These are phyloP conservation scores for Drosophila yakuba DNA, from an alignment of 1,140 invertebrate genomes.

Conservation along the genomic window DNA sequence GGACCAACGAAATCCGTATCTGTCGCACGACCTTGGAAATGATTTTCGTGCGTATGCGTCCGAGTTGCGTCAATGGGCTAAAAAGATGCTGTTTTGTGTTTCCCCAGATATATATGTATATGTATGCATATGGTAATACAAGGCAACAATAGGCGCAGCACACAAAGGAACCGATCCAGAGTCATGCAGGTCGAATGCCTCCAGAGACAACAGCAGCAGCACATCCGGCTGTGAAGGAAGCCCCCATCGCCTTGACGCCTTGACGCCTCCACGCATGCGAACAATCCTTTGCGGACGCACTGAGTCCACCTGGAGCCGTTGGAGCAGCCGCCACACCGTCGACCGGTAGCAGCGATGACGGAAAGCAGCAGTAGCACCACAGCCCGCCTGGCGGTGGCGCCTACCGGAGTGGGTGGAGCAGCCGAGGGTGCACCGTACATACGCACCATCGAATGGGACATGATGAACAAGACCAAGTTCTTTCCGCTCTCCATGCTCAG, in stretches of 20 bases:
- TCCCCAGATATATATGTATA: slow-evolving; percentile 23
- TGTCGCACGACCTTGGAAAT: slow-evolving; percentile 58
- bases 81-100: slow-evolving; percentile 17
- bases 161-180: slow-evolving; percentile 34
- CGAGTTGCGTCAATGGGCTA: slow-evolving; percentile 35
- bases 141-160: slow-evolving; percentile 8
- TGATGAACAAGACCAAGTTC: slow-evolving; percentile 98
- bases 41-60: slow-evolving; percentile 50
- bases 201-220: slow-evolving; percentile 18
- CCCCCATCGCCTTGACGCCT: slow-evolving; percentile 14
- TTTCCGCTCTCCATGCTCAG: slow-evolving; percentile 95
- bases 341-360: slow-evolving; percentile 69
- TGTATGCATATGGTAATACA: slow-evolving; percentile 2
- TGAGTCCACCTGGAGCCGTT: slow-evolving; percentile 32
- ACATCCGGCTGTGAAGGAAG: slow-evolving; percentile 56
- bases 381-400: slow-evolving; percentile 47
- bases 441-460: slow-evolving; percentile 98
- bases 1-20: slow-evolving; percentile 4
- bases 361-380: slow-evolving; percentile 36
- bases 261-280: slow-evolving; percentile 55
- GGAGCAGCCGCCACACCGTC: slow-evolving; percentile 24
- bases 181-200: slow-evolving; percentile 57
- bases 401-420: slow-evolving; percentile 26
- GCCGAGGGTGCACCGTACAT: slow-evolving; percentile 86
- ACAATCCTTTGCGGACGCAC: slow-evolving; percentile 18